Conservation (phyloP, 2,797 vertebrate genomes). For the Catostomus latipinnis region DNA sequence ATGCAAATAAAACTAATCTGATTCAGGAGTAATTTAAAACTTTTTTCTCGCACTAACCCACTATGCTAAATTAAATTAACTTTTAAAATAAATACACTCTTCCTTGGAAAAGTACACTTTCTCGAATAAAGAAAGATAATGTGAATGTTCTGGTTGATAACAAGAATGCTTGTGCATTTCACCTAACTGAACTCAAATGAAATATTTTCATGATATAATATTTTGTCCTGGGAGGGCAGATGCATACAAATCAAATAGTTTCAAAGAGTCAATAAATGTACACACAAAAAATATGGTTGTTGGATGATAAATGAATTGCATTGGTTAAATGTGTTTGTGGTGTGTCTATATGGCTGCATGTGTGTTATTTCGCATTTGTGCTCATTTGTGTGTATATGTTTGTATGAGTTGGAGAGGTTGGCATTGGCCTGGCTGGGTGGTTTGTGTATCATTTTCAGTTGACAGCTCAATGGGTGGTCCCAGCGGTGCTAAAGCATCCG, state of each 20-base stretch:
- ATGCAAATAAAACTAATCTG: neutral
- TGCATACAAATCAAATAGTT: too few species aligned
- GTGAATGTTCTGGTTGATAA: too few species aligned
- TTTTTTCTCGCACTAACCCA: neutral
- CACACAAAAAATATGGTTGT: too few species aligned
- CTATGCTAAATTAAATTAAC: neutral
- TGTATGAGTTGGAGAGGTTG: constrained; percentile 38
- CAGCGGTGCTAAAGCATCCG: constrained; percentile 72
- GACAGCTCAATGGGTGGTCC: constrained; percentile 86
- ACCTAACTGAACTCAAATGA: too few species aligned
- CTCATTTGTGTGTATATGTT: neutral
- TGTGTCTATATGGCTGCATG: neutral
- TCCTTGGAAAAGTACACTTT: too few species aligned
- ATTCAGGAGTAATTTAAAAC: neutral
- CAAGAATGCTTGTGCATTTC: too few species aligned
- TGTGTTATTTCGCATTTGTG: constrained; percentile 13
- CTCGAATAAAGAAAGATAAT: too few species aligned
- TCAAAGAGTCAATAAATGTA: too few species aligned
- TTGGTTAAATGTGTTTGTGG: neutral
- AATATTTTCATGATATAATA: too few species aligned
- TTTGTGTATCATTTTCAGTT: constrained; percentile 77
- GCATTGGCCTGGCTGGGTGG: constrained; percentile 82
- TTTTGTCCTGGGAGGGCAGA: too few species aligned
- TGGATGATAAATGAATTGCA: too few species aligned
- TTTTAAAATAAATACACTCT: neutral